phyloP scores from a whole-genome alignment of 2,888 invertebrate species.

The Mactromeris polynyma region DNA sequence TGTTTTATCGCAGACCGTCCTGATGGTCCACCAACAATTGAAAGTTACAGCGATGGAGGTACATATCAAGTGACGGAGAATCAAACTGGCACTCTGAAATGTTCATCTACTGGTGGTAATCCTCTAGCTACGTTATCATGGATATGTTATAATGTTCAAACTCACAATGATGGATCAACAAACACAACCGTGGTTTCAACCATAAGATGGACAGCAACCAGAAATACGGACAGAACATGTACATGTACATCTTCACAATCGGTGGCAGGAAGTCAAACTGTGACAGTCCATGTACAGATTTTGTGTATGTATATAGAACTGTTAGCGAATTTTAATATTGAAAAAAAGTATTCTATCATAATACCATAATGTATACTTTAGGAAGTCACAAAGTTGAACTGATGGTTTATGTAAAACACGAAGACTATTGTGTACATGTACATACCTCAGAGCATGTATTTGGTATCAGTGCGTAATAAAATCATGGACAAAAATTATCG shows the following conservation, averaged over 20 bases:
- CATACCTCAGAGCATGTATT: too few species aligned
- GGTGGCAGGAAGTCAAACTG: not conserved
- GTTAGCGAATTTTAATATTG: too few species aligned
- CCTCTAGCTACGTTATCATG: slow-evolving; percentile 22
- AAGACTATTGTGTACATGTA: too few species aligned
- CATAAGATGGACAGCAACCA: slow-evolving; percentile 10
- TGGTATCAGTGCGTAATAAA: too few species aligned
- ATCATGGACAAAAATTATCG: too few species aligned
- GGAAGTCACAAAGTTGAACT: too few species aligned
- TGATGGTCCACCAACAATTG: not conserved
- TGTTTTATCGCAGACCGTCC: not conserved
- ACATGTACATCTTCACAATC: slow-evolving; percentile 19
- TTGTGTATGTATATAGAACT: slow-evolving; percentile 41
- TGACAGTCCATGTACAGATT: not conserved
- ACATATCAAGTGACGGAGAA: slow-evolving; percentile 30
- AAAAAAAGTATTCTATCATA: too few species aligned
- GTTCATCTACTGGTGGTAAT: slow-evolving; percentile 24
- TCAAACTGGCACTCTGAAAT: not conserved
- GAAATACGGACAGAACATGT: slow-evolving; percentile 11
- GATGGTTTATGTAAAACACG: too few species aligned
- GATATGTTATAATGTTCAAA: slow-evolving; percentile 9
- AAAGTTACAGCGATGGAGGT: not conserved
- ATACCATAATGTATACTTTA: too few species aligned
- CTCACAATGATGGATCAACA: not conserved
- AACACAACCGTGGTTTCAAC: not conserved